phyloP scores from a whole-genome alignment of 1,140 invertebrate species.

The Zaprionus ghesquierei region DNA sequence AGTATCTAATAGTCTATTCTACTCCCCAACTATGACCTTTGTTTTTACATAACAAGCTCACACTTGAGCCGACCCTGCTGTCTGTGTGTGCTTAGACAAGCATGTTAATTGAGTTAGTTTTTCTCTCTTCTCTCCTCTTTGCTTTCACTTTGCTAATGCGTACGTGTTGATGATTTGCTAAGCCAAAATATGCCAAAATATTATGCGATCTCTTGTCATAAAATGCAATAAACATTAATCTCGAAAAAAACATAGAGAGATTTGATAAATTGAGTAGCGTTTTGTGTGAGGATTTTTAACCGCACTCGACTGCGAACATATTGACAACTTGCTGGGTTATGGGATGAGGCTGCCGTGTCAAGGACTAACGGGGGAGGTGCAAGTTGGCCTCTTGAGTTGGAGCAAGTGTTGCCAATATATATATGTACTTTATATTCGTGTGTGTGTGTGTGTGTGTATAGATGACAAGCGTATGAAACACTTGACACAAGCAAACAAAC shows the following conservation, averaged over 20 bases:
- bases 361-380: background rate
- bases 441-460: background rate
- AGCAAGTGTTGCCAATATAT: constrained; percentile 61
- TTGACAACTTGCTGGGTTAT: constrained; percentile 19
- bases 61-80: constrained; percentile 5
- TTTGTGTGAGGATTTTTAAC: background rate
- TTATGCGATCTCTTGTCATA: constrained; percentile 40
- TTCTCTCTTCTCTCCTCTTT: constrained; percentile 20
- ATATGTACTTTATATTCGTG: background rate
- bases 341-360: background rate
- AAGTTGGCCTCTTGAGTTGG: constrained; percentile 1
- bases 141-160: too few relatives aligned
- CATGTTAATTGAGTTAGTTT: constrained; percentile 73
- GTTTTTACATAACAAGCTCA: constrained; percentile 8
- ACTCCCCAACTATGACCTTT: background rate
- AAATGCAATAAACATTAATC: constrained; percentile 59
- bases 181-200: constrained; percentile 36
- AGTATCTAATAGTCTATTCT: background rate
- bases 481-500: constrained; percentile 70
- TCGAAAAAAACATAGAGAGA: background rate
- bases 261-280: constrained; percentile 1
- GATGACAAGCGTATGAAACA: constrained; percentile 57
- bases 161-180: constrained; percentile 52
- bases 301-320: background rate
- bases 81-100: constrained; percentile 46